Percentiles rank a stretch among this genome's conserved stretches.
Evolutionary conservation across 2,888 invertebrate genomes (phyloP).

Genomic region (Aphidius colemani): DNA sequence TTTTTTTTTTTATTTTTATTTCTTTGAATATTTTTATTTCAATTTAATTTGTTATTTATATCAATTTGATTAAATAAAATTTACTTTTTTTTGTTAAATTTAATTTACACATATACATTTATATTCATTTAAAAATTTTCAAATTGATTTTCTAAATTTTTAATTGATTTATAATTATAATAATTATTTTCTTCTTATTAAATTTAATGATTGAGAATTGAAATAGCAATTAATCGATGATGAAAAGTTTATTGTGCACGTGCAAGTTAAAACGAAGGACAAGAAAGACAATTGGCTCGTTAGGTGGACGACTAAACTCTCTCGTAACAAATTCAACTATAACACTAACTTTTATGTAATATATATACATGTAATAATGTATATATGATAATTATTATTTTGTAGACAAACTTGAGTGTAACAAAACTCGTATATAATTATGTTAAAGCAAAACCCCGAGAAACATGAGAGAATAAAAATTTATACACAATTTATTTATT

Average conservation of each 20-base stretch:
- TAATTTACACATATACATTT: background rate
- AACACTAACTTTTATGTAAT: conserved; percentile 10
- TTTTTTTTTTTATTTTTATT: no score
- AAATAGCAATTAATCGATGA: conserved; percentile 15
- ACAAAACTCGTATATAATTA: background rate
- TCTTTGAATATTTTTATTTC: no score
- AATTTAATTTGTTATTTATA: no score
- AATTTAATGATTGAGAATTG: background rate
- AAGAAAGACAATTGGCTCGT: conserved; percentile 25
- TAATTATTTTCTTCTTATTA: background rate
- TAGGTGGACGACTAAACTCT: conserved; percentile 20
- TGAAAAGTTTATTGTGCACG: conserved; percentile 18
- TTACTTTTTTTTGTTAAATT: background rate
- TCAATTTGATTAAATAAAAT: background rate
- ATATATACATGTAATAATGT: conserved; percentile 1
- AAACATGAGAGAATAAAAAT: no score
- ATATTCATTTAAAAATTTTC: background rate
- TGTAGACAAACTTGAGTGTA: no score
- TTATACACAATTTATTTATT: no score
- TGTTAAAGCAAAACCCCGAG: background rate
- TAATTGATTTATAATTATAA: background rate
- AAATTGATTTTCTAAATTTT: no score
- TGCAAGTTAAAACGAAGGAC: conserved; percentile 15
- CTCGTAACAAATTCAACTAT: conserved; percentile 15
- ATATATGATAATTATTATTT: no score